Evolutionary conservation across 92 coral and sea anemone species (phyloP).

Genomic region (Porites divaricata): DNA sequence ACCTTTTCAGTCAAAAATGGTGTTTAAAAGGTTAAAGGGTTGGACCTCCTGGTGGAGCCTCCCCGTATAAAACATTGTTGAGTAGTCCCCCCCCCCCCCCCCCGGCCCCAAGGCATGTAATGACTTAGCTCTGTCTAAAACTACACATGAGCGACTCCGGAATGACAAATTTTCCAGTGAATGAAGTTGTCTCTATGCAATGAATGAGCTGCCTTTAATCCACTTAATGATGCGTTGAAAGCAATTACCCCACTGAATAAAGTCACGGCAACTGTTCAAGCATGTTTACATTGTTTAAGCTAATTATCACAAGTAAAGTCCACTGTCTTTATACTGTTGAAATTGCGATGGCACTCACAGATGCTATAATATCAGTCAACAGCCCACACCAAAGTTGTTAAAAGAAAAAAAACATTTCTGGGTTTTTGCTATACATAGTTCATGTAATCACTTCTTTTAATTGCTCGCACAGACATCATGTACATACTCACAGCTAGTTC

Average conservation of each 20-base stretch:
- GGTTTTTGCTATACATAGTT: too few relatives aligned
- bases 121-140: background rate
- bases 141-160: background rate
- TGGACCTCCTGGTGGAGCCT: too few relatives aligned
- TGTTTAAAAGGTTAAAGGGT: too few relatives aligned
- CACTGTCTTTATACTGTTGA: background rate
- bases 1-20: too few relatives aligned
- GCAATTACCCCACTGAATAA: background rate
- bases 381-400: too few relatives aligned
- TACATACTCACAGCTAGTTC: too few relatives aligned
- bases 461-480: too few relatives aligned
- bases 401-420: too few relatives aligned
- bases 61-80: too few relatives aligned
- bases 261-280: background rate
- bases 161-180: background rate
- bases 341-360: background rate
- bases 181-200: background rate
- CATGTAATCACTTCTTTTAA: too few relatives aligned
- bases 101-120: background rate
- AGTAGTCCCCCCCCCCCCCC: too few relatives aligned
- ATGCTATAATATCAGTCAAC: too few relatives aligned
- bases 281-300: background rate
- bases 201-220: constrained; percentile 2
- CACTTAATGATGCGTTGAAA: constrained; percentile 7
- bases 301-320: constrained; percentile 9